Evolutionary conservation across 2,888 invertebrate genomes (phyloP), one percentile per base, ranked within the genome.

Genomic region (Drosophila conformis): DNA sequence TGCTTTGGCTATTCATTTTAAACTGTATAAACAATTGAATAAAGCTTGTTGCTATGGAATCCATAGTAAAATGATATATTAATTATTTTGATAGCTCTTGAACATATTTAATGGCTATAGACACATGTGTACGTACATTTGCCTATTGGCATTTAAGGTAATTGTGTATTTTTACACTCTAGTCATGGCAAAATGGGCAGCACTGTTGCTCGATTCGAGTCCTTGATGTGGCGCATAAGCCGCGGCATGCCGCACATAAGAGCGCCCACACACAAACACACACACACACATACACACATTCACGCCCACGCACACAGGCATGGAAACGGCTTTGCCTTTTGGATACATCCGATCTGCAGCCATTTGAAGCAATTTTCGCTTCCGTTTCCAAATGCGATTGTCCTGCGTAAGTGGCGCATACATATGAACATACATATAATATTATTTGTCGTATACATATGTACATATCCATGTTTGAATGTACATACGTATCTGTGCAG

Each of bases 351-450:
- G 80, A 80, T 79, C 68, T 73, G 77, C 69, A 80, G 67, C 70
- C 69, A 83, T 82, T 82, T 83, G 79, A 68, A 70, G 83, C 69
- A 82, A 82, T 82, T 76, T 82, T 80, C 83, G 67, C 78, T 73
- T 82, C 81, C 83, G 80, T 63, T 78, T 69, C 75, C 72, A 78
- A 83, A 70, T 82, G 81, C 81, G 73, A 80, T 82, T 80, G 83
- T 82, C 72, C 74, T 77, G 66, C 74, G 75, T 75, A 69, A 80
- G 69, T 74, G 71, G 58, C 71, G 46, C 48, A 65, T 27, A 42
- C 40, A 31, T 31, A 54, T 29, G 18, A 27, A 27, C 27, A 56
- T 31, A 11, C n/a, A 51, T 15, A 31, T 40, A 21, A 2, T 56
- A 38, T 56, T 57, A 21, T 31, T 36, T 54, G 36, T 18, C 18